A percentile compares a stretch with the other conserved stretches of the same genome.
These are phyloP conservation scores for Stichopus chloronotus DNA, from an alignment of 35 echinoderm and acorn worm species.

Conservation along the genomic window DNA sequence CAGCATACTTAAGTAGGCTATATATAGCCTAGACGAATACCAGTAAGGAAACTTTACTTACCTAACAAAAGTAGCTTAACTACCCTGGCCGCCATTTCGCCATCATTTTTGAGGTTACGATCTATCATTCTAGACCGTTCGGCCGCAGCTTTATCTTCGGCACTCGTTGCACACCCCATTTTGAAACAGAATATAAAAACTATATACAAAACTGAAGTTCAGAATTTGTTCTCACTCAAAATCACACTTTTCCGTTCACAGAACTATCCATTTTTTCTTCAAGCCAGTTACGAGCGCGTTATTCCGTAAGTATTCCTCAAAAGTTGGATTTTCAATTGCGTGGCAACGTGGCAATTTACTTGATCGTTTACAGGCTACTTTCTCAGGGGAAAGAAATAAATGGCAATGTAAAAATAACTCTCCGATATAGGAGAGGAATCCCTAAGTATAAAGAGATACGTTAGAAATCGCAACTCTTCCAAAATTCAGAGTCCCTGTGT, in stretches of 20 bases:
- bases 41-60: background rate
- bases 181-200: conserved; percentile 3
- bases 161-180: conserved; percentile 70
- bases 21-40: no score
- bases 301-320: conserved; percentile 15
- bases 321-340: background rate
- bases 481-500: background rate
- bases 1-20: no score
- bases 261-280: background rate
- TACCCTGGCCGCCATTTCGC: conserved; percentile 67
- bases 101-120: conserved; percentile 64
- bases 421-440: background rate
- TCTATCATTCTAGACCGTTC: conserved; percentile 68
- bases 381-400: background rate
- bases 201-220: background rate
- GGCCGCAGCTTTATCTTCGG: conserved; percentile 70
- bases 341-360: no score
- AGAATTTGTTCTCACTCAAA: background rate
- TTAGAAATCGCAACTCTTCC: background rate
- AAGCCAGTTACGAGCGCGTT: background rate
- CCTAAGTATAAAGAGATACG: background rate
- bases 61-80: conserved; percentile 68
- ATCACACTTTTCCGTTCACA: background rate
- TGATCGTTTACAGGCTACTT: no score
- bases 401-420: background rate